Evolutionary conservation across 1,140 invertebrate genomes (phyloP).

Genomic region (Lordiphosa stackelbergi): DNA sequence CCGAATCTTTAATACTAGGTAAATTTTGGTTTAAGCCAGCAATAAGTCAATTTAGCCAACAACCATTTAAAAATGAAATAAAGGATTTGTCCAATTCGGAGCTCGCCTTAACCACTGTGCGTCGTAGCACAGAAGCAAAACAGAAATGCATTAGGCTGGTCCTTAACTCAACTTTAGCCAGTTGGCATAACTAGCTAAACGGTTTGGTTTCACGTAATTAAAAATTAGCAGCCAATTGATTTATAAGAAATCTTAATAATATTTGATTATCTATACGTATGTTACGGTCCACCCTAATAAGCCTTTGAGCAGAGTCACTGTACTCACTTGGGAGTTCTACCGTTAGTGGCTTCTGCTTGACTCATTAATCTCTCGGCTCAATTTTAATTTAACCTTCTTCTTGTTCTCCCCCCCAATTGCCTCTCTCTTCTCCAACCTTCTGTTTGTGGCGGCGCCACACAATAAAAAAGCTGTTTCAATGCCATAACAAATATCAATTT

Average conservation of each 20-base stretch:
- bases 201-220: too few relatives aligned
- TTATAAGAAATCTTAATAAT: too few relatives aligned
- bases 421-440: background rate
- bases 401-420: background rate
- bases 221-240: too few relatives aligned
- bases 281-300: conserved; percentile 22
- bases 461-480: conserved; percentile 42
- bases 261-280: too few relatives aligned
- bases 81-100: too few relatives aligned
- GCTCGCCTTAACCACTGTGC: too few relatives aligned
- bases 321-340: conserved; percentile 26
- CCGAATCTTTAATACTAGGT: too few relatives aligned
- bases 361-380: conserved; percentile 36
- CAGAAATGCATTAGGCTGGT: conserved; percentile 12
- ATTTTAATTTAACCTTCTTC: conserved; percentile 27
- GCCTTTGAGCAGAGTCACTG: conserved; percentile 24
- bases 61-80: too few relatives aligned
- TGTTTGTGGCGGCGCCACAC: conserved; percentile 35
- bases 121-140: background rate
- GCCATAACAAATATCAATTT: conserved; percentile 49
- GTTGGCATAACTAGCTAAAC: background rate
- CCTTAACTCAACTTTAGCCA: conserved; percentile 15
- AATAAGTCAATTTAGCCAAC: too few relatives aligned
- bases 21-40: too few relatives aligned
- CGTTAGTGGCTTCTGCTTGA: conserved; percentile 4